These are phyloP conservation scores for Tragelaphus scriptus DNA, from an alignment of 2,113 vertebrate species.

Conservation along the genomic window DNA sequence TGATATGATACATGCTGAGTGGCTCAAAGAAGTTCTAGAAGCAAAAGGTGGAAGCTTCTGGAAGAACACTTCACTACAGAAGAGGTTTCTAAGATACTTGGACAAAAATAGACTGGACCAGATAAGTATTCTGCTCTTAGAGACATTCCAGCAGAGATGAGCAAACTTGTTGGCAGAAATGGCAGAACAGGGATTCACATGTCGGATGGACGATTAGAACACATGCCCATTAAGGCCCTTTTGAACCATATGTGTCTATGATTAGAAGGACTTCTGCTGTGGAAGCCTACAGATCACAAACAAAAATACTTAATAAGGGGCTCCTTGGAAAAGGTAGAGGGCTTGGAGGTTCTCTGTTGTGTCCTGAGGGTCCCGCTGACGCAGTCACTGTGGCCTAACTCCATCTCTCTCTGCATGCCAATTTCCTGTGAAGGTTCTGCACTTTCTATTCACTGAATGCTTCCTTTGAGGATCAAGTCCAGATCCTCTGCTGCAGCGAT, in stretches of 20 bases:
- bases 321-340: not conserved
- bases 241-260: not conserved
- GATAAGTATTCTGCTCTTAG: no score
- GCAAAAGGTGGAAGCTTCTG: not conserved
- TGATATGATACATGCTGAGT: not conserved
- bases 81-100: not conserved
- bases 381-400: not conserved
- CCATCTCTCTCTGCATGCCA: not conserved
- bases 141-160: not conserved
- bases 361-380: not conserved
- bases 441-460: not conserved
- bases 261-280: not conserved
- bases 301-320: not conserved
- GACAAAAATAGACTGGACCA: not conserved
- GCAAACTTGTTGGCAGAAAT: not conserved
- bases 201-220: not conserved
- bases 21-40: not conserved
- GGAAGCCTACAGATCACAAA: not conserved
- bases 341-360: not conserved
- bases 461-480: slow-evolving; percentile 33
- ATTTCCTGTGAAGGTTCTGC: slow-evolving; percentile 35
- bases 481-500: not conserved
- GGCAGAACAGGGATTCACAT: not conserved
- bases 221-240: not conserved
- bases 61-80: not conserved